Conservation (phyloP, 2,797 vertebrate species). For the Gambusia yucatana region DNA sequence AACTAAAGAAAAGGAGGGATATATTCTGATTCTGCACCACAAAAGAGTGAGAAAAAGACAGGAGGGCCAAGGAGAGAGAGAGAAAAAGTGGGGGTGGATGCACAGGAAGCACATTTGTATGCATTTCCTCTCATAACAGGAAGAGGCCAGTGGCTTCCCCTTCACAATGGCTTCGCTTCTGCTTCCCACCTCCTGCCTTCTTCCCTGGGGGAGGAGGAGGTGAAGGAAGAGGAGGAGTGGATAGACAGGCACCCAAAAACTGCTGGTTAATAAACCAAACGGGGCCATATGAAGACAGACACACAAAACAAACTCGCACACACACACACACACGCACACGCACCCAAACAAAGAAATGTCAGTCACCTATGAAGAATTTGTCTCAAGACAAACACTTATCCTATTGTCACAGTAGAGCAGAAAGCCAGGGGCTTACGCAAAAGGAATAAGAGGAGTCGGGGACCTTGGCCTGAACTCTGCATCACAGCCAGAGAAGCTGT, state of each 20-base stretch:
- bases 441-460: slow-evolving; percentile 70
- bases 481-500: slow-evolving; percentile 61
- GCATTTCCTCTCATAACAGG: slow-evolving; percentile 99
- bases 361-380: slow-evolving; percentile 63
- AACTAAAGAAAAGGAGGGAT: slow-evolving; percentile 45
- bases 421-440: slow-evolving; percentile 73
- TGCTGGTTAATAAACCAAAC: slow-evolving; percentile 77
- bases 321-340: slow-evolving; percentile 13
- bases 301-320: slow-evolving; percentile 5
- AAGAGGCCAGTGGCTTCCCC: slow-evolving; percentile 99
- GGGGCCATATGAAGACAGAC: slow-evolving; percentile 40
- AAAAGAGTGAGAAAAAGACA: slow-evolving; percentile 51
- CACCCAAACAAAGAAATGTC: slow-evolving; percentile 41
- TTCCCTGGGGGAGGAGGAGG: slow-evolving; percentile 86
- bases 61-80: slow-evolving; percentile 39
- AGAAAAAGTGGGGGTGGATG: slow-evolving; percentile 76
- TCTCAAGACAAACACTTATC: slow-evolving; percentile 79
- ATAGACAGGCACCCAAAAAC: slow-evolving; percentile 84
- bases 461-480: slow-evolving; percentile 76
- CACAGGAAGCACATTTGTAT: slow-evolving; percentile 99
- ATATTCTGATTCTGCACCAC: slow-evolving; percentile 54
- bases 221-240: slow-evolving; percentile 71
- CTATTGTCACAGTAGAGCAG: slow-evolving; percentile 76
- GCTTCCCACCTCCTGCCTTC: slow-evolving; percentile 93
- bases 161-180: slow-evolving; percentile 98